Base-by-base conservation (phyloP, 92 coral and sea anemone species). In the Zoanthus sansibaricus region DNA sequence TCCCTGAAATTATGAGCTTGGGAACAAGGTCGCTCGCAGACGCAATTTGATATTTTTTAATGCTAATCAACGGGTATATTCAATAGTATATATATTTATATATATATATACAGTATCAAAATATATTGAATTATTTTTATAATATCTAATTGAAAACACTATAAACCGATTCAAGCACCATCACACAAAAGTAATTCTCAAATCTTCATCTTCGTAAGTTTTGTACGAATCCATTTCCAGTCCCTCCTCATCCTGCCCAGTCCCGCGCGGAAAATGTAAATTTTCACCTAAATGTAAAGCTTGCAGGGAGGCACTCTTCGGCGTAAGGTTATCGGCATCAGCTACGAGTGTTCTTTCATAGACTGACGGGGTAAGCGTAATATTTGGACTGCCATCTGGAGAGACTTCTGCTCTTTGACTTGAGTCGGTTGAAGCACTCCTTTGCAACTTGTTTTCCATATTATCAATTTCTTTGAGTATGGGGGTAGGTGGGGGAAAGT, bases 161-260 rank as follows among this genome's bases (percentile, higher is more conserved):
- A 37, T 37, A 49, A 49, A 7, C 31, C 47, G n/a, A 9, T 47
- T 78, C 20, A 79, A 16, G 7, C 1, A n/a, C 20, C 42, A n/a
- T 86, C 76, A 96, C 37, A 96, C 99, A 89, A 96, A 96, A 62
- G 99, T 96, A 45, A 96, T 93, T 82, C 98, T 87, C 86, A 96
- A 85, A 85, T 94, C 96, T 37, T 93, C 93, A 33, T 89, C 88
- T 73, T 95, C 98, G 70, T 91, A 94, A 13, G 96, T 94, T 6
- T 91, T 94, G 72, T 94, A 93, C 42, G 98, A 94, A 85, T 93
- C 94, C 12, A 94, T 76, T 52, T 76, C 82, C 44, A 54, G 92
- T 71, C 91, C 88, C 9, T 91, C 88, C 30, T 87, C 79, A 37
- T 89, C 93, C 37, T 77, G 32, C 17, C 77, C 91, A 55, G 89